Conservation (phyloP, 2,113 vertebrate species). For the Syngnathus floridae region DNA sequence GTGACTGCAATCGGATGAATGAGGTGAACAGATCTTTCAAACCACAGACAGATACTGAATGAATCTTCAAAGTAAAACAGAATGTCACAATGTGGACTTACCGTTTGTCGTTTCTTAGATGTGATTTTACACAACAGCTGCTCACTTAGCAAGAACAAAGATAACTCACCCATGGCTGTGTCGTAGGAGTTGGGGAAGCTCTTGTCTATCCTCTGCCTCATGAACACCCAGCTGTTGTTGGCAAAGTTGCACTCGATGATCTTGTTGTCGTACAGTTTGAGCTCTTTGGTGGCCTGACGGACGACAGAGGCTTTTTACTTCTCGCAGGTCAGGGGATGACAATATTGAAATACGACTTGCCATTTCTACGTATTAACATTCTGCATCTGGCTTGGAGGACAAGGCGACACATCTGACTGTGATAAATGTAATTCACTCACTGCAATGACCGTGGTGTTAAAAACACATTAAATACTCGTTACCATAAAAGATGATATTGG, state of each 20-base stretch:
- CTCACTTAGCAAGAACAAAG: background rate
- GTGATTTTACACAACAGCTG: background rate
- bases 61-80: background rate
- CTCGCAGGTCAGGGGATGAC: background rate
- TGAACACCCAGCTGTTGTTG: conserved; percentile 96
- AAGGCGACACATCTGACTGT: background rate
- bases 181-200: conserved; percentile 97
- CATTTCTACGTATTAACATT: conserved; percentile 1
- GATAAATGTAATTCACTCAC: conserved; percentile 4
- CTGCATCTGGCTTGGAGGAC: background rate
- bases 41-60: background rate
- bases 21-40: background rate
- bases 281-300: conserved; percentile 83
- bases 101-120: background rate
- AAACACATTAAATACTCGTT: conserved; percentile 6
- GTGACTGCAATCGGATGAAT: background rate
- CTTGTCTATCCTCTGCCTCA: conserved; percentile 96
- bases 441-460: background rate
- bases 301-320: conserved; percentile 1
- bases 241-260: conserved; percentile 98
- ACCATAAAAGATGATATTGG: conserved; percentile 1
- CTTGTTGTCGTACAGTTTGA: conserved; percentile 96
- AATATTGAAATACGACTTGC: background rate
- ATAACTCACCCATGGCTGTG: conserved; percentile 91
- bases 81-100: background rate